These are phyloP conservation scores for Varanus komodoensis DNA, from an alignment of 2,113 vertebrate genomes.

Conservation along the genomic window DNA sequence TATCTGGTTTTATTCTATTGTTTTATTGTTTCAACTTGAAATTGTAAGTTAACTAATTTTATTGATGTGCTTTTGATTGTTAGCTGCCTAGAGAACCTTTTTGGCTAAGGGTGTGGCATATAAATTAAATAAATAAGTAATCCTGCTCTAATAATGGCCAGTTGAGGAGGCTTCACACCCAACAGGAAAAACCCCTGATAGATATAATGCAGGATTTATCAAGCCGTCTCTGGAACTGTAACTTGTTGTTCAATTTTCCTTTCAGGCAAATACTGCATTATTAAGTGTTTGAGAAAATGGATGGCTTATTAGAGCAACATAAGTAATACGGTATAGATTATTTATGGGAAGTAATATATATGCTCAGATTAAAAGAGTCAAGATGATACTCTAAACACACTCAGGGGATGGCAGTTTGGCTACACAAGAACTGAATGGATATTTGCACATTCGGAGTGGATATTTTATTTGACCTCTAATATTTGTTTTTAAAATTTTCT, in stretches of 20 bases:
- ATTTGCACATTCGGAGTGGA: not conserved
- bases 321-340: slow-evolving; percentile 76
- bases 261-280: slow-evolving; percentile 73
- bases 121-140: too few relatives aligned
- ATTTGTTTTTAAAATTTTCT: not conserved
- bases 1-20: too few relatives aligned
- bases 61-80: too few relatives aligned
- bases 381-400: not conserved
- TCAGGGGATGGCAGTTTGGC: fast-evolving
- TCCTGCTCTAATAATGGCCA: not conserved
- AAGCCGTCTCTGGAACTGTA: slow-evolving; percentile 6
- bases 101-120: too few relatives aligned
- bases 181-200: not conserved
- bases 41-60: too few relatives aligned
- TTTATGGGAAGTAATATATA: slow-evolving; percentile 73
- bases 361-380: slow-evolving; percentile 67
- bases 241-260: slow-evolving; percentile 48
- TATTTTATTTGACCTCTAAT: not conserved
- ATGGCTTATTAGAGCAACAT: slow-evolving; percentile 65
- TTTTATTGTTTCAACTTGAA: too few relatives aligned
- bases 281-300: slow-evolving; percentile 64
- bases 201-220: not conserved
- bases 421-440: too few relatives aligned
- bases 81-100: too few relatives aligned
- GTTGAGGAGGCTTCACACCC: not conserved